These are phyloP conservation scores for Euzophera pinguis DNA, from an alignment of 2,888 invertebrate genomes.

Conservation along the genomic window DNA sequence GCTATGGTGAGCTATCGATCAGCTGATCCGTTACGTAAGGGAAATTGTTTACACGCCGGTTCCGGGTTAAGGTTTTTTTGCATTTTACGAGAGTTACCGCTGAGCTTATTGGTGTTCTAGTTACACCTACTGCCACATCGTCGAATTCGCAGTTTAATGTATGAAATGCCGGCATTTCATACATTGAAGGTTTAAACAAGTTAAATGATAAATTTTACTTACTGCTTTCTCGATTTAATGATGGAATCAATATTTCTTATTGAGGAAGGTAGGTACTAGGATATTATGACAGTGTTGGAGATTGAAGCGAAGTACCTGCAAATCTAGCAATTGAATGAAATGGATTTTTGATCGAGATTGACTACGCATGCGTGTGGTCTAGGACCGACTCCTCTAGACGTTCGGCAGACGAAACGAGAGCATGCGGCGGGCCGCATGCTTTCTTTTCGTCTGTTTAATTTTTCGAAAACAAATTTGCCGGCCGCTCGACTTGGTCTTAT, in stretches of 20 bases:
- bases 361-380: conserved; percentile 44
- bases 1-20: conserved; percentile 85
- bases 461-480: no score
- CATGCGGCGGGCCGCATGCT: conserved; percentile 5
- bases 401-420: conserved; percentile 16
- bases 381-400: conserved; percentile 23
- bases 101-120: conserved; percentile 25
- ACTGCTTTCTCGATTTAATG: neutral
- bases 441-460: no score
- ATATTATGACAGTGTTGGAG: conserved; percentile 26
- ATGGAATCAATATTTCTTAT: conserved; percentile 17
- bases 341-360: conserved; percentile 36
- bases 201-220: neutral
- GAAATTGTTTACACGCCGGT: conserved; percentile 42
- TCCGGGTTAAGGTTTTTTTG: conserved; percentile 50
- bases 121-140: neutral
- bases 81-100: neutral
- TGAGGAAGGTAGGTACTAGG: conserved; percentile 23
- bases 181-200: neutral
- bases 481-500: neutral
- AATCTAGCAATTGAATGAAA: conserved; percentile 33
- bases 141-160: neutral
- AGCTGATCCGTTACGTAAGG: conserved; percentile 61
- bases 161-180: neutral
- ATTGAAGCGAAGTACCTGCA: conserved; percentile 28